Evolutionary conservation across 2,888 invertebrate species (phyloP).

Genomic region (Altica lythri): DNA sequence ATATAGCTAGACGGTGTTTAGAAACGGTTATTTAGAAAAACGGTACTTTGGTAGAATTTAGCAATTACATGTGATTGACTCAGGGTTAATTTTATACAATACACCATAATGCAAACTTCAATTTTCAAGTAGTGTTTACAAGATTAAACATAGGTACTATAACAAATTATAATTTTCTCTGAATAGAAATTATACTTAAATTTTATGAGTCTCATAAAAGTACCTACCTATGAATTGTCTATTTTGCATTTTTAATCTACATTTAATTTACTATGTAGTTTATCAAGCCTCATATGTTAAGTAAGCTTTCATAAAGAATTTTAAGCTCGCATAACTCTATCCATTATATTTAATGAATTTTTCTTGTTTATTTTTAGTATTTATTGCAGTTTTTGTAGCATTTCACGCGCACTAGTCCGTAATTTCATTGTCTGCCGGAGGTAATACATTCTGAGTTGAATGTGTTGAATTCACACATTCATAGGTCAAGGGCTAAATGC

Average conservation of each 20-base stretch:
- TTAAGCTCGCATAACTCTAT: conserved; percentile 1
- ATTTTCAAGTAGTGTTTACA: too few species aligned
- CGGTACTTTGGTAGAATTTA: background rate
- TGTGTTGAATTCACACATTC: conserved; percentile 20
- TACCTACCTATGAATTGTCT: too few species aligned
- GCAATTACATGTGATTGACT: background rate
- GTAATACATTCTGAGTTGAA: conserved; percentile 20
- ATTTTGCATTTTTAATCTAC: too few species aligned
- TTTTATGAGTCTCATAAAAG: too few species aligned
- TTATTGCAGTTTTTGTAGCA: conserved; percentile 7
- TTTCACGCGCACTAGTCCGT: conserved; percentile 11
- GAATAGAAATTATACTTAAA: too few species aligned
- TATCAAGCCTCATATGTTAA: background rate
- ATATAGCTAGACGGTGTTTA: too few species aligned
- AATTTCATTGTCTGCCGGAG: conserved; percentile 18
- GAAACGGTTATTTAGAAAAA: too few species aligned
- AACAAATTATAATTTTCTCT: too few species aligned
- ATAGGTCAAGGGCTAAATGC: conserved; percentile 7
- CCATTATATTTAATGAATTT: conserved; percentile 16
- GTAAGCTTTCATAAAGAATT: conserved; percentile 3
- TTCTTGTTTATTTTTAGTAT: conserved; percentile 14
- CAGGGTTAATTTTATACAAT: too few species aligned
- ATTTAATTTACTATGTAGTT: background rate
- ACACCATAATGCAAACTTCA: too few species aligned
- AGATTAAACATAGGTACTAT: too few species aligned